phyloP scores from a whole-genome alignment of 2,888 invertebrate species.

The Macaria liturata region DNA sequence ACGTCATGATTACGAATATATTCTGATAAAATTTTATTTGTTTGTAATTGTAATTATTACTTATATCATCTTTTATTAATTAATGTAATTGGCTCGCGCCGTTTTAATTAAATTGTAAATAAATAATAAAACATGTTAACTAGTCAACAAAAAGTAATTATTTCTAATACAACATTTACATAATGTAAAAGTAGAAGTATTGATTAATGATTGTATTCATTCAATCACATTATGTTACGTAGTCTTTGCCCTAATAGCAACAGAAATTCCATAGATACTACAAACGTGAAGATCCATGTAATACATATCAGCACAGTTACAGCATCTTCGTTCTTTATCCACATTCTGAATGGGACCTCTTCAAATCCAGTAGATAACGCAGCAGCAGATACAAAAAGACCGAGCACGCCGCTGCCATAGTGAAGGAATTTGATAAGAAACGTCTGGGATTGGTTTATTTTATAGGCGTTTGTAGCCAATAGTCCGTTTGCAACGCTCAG shows the following conservation, averaged over 20 bases:
- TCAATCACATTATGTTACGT: slow-evolving; percentile 16
- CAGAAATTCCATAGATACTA: slow-evolving; percentile 48
- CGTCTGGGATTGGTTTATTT: slow-evolving; percentile 30
- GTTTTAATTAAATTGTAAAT: no score
- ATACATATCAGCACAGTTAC: slow-evolving; percentile 27
- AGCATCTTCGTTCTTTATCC: slow-evolving; percentile 40
- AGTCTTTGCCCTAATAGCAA: slow-evolving; percentile 35
- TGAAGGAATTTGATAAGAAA: slow-evolving; percentile 43
- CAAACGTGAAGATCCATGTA: slow-evolving; percentile 42
- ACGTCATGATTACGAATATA: no score
- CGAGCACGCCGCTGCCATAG: slow-evolving; percentile 42
- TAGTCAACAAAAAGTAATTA: no score
- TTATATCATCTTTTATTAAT: no score
- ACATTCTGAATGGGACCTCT: slow-evolving; percentile 41
- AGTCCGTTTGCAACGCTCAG: slow-evolving; percentile 44
- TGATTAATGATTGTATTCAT: neutral
- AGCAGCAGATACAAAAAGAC: slow-evolving; percentile 43
- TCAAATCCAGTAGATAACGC: slow-evolving; percentile 47
- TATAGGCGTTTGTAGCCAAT: slow-evolving; percentile 37
- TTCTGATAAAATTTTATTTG: no score
- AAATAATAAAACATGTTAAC: no score
- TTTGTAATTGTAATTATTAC: no score
- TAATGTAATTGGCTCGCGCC: no score
- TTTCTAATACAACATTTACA: no score
- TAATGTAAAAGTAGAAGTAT: neutral